phyloP scores from a whole-genome alignment of 1,140 invertebrate genomes.

The Aradophagus sp. region DNA sequence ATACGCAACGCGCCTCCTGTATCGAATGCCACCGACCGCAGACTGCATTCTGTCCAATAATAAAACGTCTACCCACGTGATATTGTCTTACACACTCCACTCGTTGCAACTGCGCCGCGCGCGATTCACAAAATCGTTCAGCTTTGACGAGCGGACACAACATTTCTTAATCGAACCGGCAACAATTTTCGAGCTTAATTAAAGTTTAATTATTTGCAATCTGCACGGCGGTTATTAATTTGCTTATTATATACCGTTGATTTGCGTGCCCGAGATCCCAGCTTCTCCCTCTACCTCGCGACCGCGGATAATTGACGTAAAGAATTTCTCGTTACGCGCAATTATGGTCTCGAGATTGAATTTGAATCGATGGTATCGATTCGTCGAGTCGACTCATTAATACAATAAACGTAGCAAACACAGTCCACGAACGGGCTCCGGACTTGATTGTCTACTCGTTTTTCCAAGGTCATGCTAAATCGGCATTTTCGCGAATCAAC shows the following conservation, averaged over 20 bases:
- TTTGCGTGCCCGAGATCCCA: constrained; percentile 11
- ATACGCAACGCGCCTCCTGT: constrained; percentile 56
- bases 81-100: constrained; percentile 44
- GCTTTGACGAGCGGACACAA: too few species aligned
- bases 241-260: constrained; percentile 10
- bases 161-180: too few species aligned
- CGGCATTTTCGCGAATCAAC: constrained; percentile 14
- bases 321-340: constrained; percentile 55
- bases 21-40: constrained; percentile 60
- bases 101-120: constrained; percentile 23
- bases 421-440: constrained; percentile 4
- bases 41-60: constrained; percentile 50
- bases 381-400: constrained; percentile 10
- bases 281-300: constrained; percentile 2
- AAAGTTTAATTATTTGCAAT: constrained; percentile 19
- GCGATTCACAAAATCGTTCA: constrained; percentile 34
- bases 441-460: neutral
- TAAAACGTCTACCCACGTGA: constrained; percentile 54
- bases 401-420: constrained; percentile 13
- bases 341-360: constrained; percentile 49
- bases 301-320: constrained; percentile 49
- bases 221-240: neutral
- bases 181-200: too few species aligned
- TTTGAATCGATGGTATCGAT: constrained; percentile 50
- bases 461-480: constrained; percentile 29